These are phyloP conservation scores for Sinelater perroti DNA, from an alignment of 2,888 invertebrate species.

Conservation along the genomic window DNA sequence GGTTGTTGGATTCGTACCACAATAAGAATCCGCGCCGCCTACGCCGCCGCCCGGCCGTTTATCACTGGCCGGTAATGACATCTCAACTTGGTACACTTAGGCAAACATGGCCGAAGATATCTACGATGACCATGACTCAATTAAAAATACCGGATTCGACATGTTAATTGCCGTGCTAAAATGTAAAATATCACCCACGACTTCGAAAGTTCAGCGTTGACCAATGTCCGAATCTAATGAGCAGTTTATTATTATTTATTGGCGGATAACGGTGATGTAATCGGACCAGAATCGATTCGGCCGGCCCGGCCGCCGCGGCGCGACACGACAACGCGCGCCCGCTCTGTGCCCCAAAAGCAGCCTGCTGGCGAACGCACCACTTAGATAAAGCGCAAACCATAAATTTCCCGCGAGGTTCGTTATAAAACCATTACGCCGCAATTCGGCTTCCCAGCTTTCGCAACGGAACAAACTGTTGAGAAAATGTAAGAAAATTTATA, in stretches of 20 bases:
- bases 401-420: too few species aligned
- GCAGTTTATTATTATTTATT: slow-evolving; percentile 41
- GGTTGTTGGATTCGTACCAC: slow-evolving; percentile 50
- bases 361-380: too few species aligned
- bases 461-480: too few species aligned
- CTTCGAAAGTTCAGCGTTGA: slow-evolving; percentile 41
- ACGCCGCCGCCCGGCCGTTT: slow-evolving; percentile 39
- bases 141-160: slow-evolving; percentile 46
- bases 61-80: slow-evolving; percentile 46
- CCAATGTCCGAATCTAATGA: slow-evolving; percentile 40
- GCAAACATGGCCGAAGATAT: slow-evolving; percentile 38
- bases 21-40: slow-evolving; percentile 51
- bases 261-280: slow-evolving; percentile 37
- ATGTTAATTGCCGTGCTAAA: slow-evolving; percentile 47
- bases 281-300: slow-evolving; percentile 28
- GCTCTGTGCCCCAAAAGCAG: too few species aligned
- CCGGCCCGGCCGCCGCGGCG: background rate
- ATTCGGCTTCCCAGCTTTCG: too few species aligned
- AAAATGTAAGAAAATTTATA: too few species aligned
- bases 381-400: too few species aligned
- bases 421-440: too few species aligned
- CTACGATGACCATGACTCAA: slow-evolving; percentile 47
- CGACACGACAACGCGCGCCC: too few species aligned
- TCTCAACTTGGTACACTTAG: slow-evolving; percentile 45
- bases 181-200: slow-evolving; percentile 51